Evolutionary conservation across 1,140 invertebrate genomes (phyloP), one percentile per base, ranked within the genome.

Genomic region (Asbolus verrucosus): DNA sequence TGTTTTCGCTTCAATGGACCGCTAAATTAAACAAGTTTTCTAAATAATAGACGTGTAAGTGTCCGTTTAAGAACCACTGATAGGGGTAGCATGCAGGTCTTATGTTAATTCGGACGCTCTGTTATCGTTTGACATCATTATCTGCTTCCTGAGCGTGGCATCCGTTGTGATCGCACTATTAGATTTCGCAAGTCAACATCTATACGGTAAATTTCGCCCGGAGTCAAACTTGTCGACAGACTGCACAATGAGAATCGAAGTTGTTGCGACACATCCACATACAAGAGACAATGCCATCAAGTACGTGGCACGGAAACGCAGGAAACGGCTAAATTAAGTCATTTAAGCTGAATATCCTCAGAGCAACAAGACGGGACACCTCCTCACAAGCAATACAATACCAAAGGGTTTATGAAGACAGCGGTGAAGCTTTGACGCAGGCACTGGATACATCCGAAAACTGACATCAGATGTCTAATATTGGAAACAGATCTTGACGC

Each of bases 11-110:
- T 54, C 46, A 11, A 6, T 54, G 46, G 21, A 27, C 46, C 13
- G 46, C 21, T 54, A 54, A 54, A 54, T 54, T 54, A 54, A 54
- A 54, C 46, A 54, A 54, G 18, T 54, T 54, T 54, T 27, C 3
- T n/a, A n/a, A 54, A 11, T 36, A 3, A 36, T 8, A 6, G 33
- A 36, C 11, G 33, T n/a, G n/a, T n/a, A n/a, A n/a, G n/a, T n/a
- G n/a, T n/a, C n/a, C n/a, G n/a, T n/a, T n/a, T n/a, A n/a, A n/a
- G n/a, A n/a, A n/a, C n/a, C n/a, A n/a, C n/a, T n/a, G n/a, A n/a
- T n/a, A n/a, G n/a, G n/a, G n/a, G n/a, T n/a, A n/a, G n/a, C n/a
- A n/a, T n/a, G n/a, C n/a, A n/a, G n/a, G n/a, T n/a, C n/a, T n/a
- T n/a, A n/a, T n/a, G n/a, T n/a, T n/a, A n/a, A n/a, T n/a, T n/a